Evolutionary conservation across 2,113 vertebrate genomes (phyloP).

Genomic region (Eidolon helvum): DNA sequence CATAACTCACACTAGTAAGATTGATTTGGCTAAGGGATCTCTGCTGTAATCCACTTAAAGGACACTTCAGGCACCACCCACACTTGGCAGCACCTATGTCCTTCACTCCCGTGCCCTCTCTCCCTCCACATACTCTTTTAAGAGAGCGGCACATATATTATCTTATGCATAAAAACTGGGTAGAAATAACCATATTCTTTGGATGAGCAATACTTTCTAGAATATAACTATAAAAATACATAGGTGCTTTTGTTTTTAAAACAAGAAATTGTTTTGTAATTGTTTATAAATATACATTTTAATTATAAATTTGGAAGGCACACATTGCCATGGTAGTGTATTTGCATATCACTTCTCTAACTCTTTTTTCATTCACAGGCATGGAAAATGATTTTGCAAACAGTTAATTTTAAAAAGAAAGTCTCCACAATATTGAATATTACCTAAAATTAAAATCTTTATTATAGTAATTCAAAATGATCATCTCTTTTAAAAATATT

Average conservation of each 20-base stretch:
- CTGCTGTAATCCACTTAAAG: not conserved
- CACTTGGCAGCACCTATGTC: not conserved
- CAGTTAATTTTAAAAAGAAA: not conserved
- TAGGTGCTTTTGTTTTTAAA: not conserved
- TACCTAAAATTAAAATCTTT: not conserved
- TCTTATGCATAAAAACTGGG: not conserved
- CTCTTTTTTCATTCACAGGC: not conserved
- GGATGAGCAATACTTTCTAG: not conserved
- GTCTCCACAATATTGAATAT: not conserved
- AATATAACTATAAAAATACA: not conserved
- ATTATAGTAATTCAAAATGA: not conserved
- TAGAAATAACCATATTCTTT: not conserved
- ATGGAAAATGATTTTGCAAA: slow-evolving; percentile 2
- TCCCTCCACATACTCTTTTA: not conserved
- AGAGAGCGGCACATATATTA: not conserved
- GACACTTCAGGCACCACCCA: not conserved
- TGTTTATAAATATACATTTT: not conserved
- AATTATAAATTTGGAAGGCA: not conserved
- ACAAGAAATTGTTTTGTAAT: not conserved
- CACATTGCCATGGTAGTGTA: not conserved
- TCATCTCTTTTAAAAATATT: slow-evolving; percentile 13
- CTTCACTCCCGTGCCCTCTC: not conserved
- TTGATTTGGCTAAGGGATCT: not conserved
- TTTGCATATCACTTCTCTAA: not conserved
- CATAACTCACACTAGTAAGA: not conserved